phyloP scores from a whole-genome alignment of 2,888 invertebrate genomes.

The Stomorhina lunata region DNA sequence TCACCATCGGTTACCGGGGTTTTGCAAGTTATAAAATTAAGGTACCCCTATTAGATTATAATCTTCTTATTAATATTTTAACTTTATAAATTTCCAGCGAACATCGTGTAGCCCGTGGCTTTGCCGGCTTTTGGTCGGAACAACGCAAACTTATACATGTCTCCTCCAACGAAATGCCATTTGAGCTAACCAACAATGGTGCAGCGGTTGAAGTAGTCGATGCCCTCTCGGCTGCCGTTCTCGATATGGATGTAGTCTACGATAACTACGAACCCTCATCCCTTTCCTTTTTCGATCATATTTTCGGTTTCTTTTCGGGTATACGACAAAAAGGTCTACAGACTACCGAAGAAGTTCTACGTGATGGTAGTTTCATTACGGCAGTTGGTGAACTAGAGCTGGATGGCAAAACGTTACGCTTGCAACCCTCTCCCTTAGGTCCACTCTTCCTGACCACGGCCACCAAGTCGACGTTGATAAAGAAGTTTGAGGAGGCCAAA shows the following conservation, averaged over 20 bases:
- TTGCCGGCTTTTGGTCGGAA: conserved; percentile 93
- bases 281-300: conserved; percentile 87
- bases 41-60: conserved; percentile 67
- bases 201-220: conserved; percentile 87
- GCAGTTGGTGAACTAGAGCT: conserved; percentile 88
- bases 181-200: conserved; percentile 84
- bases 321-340: conserved; percentile 91
- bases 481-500: conserved; percentile 86
- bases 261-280: conserved; percentile 89
- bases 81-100: conserved; percentile 81
- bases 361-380: conserved; percentile 90
- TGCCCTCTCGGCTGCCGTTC: conserved; percentile 85
- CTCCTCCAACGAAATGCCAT: conserved; percentile 89
- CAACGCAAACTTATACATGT: conserved; percentile 89
- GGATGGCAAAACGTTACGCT: conserved; percentile 84
- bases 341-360: conserved; percentile 91
- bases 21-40: conserved; percentile 87
- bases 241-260: conserved; percentile 90
- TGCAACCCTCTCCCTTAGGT: conserved; percentile 87
- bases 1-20: conserved; percentile 88
- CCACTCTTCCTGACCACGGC: conserved; percentile 90
- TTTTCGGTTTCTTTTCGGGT: conserved; percentile 92
- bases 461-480: conserved; percentile 87
- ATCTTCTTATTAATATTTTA: neutral
- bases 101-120: conserved; percentile 89